Evolutionary conservation across 2,797 vertebrate genomes (phyloP), one percentile per base, ranked within the genome.

Genomic region (Eremophila alpestris): DNA sequence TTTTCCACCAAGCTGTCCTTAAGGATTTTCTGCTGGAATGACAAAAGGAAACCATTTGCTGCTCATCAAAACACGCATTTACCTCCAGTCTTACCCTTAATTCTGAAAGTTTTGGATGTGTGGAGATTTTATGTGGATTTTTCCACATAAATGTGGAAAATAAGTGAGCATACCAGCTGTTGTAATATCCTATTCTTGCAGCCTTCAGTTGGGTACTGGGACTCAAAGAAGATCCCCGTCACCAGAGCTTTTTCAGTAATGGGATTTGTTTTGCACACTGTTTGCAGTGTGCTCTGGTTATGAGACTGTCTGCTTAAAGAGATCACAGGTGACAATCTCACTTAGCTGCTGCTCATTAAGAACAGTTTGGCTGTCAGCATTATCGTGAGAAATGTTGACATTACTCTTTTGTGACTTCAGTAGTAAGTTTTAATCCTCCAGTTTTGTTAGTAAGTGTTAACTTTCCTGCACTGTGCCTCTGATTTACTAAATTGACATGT

Each of bases 341-440:
- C 5, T 91, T 63, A 95, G 64, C 67, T 95, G 83, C 74, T 51
- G 55, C 40, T 70, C 84, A 94, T 93, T 60, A 92, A 64, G 90
- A 96, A 90, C 54, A 90, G 65, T 85, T 94, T 97, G 93, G 70
- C 92, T 97, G 94, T 87, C 97, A 96, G 94, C 80, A 95, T 90
- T 95, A 94, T 3, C 5, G 83, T 83, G 83, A 96, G 76, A 94
- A 97, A 93, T 83, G 95, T 91, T 97, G 94, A 96, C 64, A 60
- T 92, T 80, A 95, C 79, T 91, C 69, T 94, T 96, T 96, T 97
- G 80, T 95, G 89, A 96, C 90, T 97, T 95, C 76, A 95, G 62
- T 90, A 96, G 70, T 94, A 95, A 40, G 40, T 96, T 97, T 93
- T 96, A 96, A 96, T 96, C 86, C 78, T 80, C 87, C n/a, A 87